A percentile compares a stretch with the other conserved stretches of the same genome.
These are phyloP conservation scores for Tonatia bakeri DNA, from an alignment of 2,113 vertebrate species.

Conservation along the genomic window DNA sequence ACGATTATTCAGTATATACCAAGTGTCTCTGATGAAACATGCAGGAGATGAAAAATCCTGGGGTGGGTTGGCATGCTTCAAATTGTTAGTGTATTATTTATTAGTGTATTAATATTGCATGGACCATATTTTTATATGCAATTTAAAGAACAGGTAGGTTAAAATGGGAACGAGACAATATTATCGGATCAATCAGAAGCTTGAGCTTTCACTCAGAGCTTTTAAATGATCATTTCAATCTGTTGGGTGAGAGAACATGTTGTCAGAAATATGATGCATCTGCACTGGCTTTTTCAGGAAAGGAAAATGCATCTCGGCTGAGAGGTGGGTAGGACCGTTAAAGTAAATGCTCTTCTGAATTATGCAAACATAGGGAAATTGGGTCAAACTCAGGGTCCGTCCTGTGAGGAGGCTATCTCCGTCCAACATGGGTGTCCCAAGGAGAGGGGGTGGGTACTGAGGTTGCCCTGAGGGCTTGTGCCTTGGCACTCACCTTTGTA, in stretches of 20 bases:
- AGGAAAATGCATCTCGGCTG: conserved; percentile 13
- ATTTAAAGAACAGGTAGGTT: conserved; percentile 72
- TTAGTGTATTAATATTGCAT: conserved; percentile 73
- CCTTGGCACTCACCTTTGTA: neutral
- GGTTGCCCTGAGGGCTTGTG: neutral
- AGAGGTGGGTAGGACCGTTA: neutral
- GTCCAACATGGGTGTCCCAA: neutral
- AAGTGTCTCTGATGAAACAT: conserved; percentile 61
- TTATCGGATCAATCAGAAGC: conserved; percentile 65
- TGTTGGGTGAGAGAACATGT: conserved; percentile 59
- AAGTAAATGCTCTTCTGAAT: conserved; percentile 30
- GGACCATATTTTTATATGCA: conserved; percentile 67
- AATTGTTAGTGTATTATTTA: conserved; percentile 74
- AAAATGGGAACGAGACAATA: conserved; percentile 58
- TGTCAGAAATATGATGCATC: conserved; percentile 50
- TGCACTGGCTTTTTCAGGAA: conserved; percentile 44
- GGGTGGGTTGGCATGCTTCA: conserved; percentile 48
- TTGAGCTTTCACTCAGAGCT: conserved; percentile 56
- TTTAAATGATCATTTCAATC: conserved; percentile 64
- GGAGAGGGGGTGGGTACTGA: neutral
- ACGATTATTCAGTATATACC: conserved; percentile 59
- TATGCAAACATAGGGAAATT: neutral
- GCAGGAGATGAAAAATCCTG: conserved; percentile 62
- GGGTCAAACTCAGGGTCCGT: neutral
- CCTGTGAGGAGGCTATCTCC: neutral